Percentiles rank a stretch among this genome's conserved stretches.
These are phyloP conservation scores for Donacobius atricapilla DNA, from an alignment of 2,113 vertebrate species.

Conservation along the genomic window DNA sequence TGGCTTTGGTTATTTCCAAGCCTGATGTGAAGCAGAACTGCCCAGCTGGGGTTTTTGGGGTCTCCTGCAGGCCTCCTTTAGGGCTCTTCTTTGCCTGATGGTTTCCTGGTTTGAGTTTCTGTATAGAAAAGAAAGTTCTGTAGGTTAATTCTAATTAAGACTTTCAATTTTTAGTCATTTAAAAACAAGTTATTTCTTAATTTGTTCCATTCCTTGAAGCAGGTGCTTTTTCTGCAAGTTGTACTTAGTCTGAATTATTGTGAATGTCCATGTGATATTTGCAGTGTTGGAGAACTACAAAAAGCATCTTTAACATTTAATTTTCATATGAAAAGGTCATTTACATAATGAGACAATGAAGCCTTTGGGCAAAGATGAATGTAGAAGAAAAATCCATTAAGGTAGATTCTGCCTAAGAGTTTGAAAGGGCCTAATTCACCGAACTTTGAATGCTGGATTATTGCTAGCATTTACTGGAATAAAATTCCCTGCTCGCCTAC, in stretches of 20 bases:
- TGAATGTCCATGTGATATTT: constrained; percentile 20
- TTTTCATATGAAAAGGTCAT: constrained; percentile 64
- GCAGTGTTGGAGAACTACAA: constrained; percentile 36
- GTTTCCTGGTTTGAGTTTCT: neutral
- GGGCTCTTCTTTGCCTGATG: neutral
- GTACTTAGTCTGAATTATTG: neutral
- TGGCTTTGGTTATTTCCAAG: neutral
- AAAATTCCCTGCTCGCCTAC: neutral
- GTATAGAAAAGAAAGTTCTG: neutral
- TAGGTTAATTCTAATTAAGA: neutral
- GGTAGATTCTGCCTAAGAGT: constrained; percentile 24
- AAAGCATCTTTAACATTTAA: constrained; percentile 51
- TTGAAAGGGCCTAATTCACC: constrained; percentile 38
- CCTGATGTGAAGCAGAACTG: neutral
- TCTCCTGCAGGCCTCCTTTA: neutral
- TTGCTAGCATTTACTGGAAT: neutral
- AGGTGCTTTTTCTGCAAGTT: neutral
- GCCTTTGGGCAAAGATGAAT: constrained; percentile 40
- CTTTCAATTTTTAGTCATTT: neutral
- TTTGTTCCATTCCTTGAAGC: constrained; percentile 17
- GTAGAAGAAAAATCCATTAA: constrained; percentile 38
- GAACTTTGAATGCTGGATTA: constrained; percentile 41
- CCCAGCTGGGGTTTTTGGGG: neutral
- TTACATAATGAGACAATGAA: constrained; percentile 58
- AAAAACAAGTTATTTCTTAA: neutral